Conservation (phyloP, 2,888 invertebrate genomes). For the Bembecia ichneumoniformis region DNA sequence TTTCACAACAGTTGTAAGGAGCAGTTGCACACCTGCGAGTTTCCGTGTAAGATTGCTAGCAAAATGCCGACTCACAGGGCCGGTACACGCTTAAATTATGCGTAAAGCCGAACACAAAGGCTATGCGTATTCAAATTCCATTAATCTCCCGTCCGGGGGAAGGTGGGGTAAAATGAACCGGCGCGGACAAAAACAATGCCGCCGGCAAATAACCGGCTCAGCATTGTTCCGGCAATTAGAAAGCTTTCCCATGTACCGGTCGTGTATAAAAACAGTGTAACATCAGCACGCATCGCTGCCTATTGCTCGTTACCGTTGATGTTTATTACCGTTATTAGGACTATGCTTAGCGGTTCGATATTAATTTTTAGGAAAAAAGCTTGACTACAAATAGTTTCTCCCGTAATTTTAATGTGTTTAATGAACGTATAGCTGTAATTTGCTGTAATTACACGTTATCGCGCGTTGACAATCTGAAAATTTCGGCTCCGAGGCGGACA, state of each 20-base stretch:
- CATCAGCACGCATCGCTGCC: slow-evolving; percentile 71
- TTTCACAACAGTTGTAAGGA: slow-evolving; percentile 38
- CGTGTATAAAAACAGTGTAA: slow-evolving; percentile 72
- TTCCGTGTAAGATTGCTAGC: slow-evolving; percentile 48
- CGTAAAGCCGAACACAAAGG: slow-evolving; percentile 70
- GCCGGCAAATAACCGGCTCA: slow-evolving; percentile 71
- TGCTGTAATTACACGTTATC: slow-evolving; percentile 19
- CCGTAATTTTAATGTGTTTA: background rate
- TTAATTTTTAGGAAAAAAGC: slow-evolving; percentile 12
- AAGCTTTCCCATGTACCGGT: slow-evolving; percentile 72
- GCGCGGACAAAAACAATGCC: slow-evolving; percentile 72
- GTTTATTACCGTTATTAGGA: slow-evolving; percentile 72
- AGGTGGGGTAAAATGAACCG: slow-evolving; percentile 70
- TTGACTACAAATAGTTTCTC: background rate
- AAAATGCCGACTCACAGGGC: slow-evolving; percentile 63
- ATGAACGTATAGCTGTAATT: background rate
- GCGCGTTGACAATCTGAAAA: slow-evolving; percentile 38
- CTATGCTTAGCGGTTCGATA: slow-evolving; percentile 61
- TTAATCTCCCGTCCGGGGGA: slow-evolving; percentile 65
- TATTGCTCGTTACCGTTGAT: slow-evolving; percentile 71
- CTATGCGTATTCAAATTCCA: slow-evolving; percentile 73
- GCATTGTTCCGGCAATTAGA: slow-evolving; percentile 74
- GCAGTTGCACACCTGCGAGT: slow-evolving; percentile 43
- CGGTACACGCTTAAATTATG: slow-evolving; percentile 67
- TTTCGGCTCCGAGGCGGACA: slow-evolving; percentile 38